Evolutionary conservation across 1,140 invertebrate genomes (phyloP), one percentile per base, ranked within the genome.

Genomic region (Lepidurus couesii): DNA sequence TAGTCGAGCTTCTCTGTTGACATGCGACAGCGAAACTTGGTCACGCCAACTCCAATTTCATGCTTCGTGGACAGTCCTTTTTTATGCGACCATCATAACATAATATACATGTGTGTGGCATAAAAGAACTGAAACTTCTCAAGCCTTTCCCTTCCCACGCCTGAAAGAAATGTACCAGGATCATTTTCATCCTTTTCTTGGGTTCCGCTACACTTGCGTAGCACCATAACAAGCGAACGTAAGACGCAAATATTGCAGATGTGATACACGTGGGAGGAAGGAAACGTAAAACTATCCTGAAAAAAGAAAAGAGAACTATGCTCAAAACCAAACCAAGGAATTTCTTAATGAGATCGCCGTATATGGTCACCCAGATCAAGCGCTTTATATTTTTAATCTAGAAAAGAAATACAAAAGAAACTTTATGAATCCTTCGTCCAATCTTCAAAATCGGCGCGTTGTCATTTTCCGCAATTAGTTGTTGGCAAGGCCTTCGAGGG

Each of bases 61-160:
- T 16, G 53, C 53, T 65, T 21, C 16, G 53, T 10, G 53, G 53
- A 65, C 53, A 65, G 21, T 4, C n/a, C 16, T 21, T 65, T 65
- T 65, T 65, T 65, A 65, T 65, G 53, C 53, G 53, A 65, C 53
- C 53, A 13, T n/a, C 53, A 65, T 65, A 65, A 65, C 21, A 16
- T 16, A n/a, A 21, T 65, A 21, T 65, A 21, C 53, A 65, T 47
- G 45, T 47, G 53, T 16, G 53, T 65, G 53, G 53, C 21, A 65
- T 65, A n/a, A 65, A 65, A 65, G 8, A 65, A 65, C 16, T 21
- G 21, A 65, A 65, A 65, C 53, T 65, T 65, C 53, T 21, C 53
- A 65, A 21, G 53, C 53, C 5, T 65, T 65, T 65, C 3, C 53
- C 53, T 65, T 65, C 53, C 53, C 53, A 65, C 53, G 53, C 53